A percentile compares a stretch with the other conserved stretches of the same genome.
Conservation (phyloP, 2,113 vertebrate genomes). For the Phalacrocorax brasilianus region DNA sequence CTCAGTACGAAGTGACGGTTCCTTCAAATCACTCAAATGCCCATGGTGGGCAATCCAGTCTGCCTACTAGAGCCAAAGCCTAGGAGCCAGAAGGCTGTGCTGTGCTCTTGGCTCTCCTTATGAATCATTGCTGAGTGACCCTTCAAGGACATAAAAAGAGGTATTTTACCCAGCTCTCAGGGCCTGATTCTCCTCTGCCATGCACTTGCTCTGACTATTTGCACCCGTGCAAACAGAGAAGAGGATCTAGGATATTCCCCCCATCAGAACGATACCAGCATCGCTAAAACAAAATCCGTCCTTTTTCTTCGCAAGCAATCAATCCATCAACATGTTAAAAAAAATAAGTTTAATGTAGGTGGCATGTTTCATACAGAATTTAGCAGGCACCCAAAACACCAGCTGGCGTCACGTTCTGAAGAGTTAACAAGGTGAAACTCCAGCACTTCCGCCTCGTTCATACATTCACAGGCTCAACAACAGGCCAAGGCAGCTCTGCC, state of each 20-base stretch:
- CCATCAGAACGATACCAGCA: accelerated
- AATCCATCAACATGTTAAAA: constrained; percentile 29
- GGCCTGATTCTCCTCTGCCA: not conserved
- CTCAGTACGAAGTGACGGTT: not conserved
- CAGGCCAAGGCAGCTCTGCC: not conserved
- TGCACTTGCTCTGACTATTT: not conserved
- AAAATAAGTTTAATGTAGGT: constrained; percentile 70
- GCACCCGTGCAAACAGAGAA: not conserved
- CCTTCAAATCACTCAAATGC: not conserved
- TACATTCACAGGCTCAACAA: not conserved
- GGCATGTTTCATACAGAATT: constrained; percentile 48
- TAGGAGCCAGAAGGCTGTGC: not conserved
- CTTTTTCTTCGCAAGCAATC: not conserved
- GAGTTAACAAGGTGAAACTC: constrained; percentile 37
- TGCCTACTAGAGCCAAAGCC: not conserved
- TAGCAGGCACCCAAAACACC: constrained; percentile 58
- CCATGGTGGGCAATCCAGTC: accelerated
- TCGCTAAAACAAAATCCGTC: accelerated
- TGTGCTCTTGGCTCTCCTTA: not conserved
- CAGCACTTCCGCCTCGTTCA: not conserved
- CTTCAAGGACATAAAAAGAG: not conserved
- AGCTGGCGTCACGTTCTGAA: constrained; percentile 3
- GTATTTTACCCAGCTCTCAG: not conserved
- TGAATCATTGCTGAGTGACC: too few relatives aligned
- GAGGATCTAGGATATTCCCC: not conserved